phyloP scores from a whole-genome alignment of 1,140 invertebrate genomes.

The Bombyx mandarina region DNA sequence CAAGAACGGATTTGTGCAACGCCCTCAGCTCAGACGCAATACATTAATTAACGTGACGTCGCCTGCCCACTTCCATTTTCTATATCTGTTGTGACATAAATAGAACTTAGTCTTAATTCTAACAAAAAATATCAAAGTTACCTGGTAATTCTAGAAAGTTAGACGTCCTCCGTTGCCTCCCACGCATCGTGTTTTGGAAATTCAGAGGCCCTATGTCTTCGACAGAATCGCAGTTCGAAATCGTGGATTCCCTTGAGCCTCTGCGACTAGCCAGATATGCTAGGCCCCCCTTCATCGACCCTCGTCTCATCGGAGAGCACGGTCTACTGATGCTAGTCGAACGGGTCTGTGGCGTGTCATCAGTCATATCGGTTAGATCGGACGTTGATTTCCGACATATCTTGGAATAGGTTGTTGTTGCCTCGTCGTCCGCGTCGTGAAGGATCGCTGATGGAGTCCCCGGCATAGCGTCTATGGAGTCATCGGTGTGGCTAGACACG shows the following conservation, averaged over 20 bases:
- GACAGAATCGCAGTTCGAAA: conserved; percentile 75
- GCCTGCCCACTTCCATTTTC: conserved; percentile 10
- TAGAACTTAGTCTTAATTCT: neutral
- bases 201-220: conserved; percentile 85
- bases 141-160: conserved; percentile 91
- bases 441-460: conserved; percentile 47
- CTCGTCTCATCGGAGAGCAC: conserved; percentile 72
- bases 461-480: conserved; percentile 52
- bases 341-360: conserved; percentile 73
- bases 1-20: too few relatives aligned
- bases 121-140: conserved; percentile 37
- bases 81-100: conserved; percentile 2
- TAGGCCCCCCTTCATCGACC: conserved; percentile 77
- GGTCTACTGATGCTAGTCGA: conserved; percentile 75
- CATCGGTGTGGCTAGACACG: conserved; percentile 63
- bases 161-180: conserved; percentile 82
- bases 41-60: conserved; percentile 3
- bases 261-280: conserved; percentile 83
- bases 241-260: conserved; percentile 76
- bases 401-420: conserved; percentile 48
- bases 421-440: conserved; percentile 53
- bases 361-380: conserved; percentile 78
- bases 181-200: conserved; percentile 81
- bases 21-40: too few relatives aligned
- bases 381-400: conserved; percentile 80